These are phyloP conservation scores for Candidula unifasciata DNA, from an alignment of 2,888 invertebrate genomes.

Conservation along the genomic window DNA sequence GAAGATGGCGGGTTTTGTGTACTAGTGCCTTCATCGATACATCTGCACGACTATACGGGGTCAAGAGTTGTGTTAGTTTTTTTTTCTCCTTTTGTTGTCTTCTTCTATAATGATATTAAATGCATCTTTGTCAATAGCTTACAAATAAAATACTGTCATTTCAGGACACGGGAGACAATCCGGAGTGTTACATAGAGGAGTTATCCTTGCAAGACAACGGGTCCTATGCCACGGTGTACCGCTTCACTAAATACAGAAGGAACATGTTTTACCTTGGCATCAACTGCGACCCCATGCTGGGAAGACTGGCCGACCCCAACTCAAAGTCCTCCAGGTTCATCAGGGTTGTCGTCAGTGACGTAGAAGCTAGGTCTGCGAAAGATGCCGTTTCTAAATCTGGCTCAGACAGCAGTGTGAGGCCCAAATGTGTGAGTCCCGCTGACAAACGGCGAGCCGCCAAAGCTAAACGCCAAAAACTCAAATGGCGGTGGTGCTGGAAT, in stretches of 20 bases:
- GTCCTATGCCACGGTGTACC: neutral
- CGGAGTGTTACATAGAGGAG: conserved; percentile 27
- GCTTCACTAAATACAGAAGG: conserved; percentile 1
- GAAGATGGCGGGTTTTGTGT: no score
- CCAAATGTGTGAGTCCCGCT: neutral
- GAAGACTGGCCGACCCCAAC: neutral
- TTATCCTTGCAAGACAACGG: neutral
- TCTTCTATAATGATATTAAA: no score
- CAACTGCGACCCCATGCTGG: conserved; percentile 26
- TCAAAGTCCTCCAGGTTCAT: neutral
- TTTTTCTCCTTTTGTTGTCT: no score
- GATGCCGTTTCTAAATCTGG: neutral
- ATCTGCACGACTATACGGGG: no score
- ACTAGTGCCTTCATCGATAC: no score
- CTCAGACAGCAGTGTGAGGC: neutral
- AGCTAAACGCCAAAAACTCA: neutral
- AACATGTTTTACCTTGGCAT: conserved; percentile 23
- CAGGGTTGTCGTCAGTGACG: neutral
- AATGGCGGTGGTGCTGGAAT: conserved; percentile 32
- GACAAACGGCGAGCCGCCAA: neutral
- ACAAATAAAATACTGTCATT: neutral
- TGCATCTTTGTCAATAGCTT: neutral
- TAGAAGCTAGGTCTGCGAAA: neutral
- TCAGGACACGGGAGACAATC: neutral
- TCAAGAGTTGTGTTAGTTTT: no score